These are phyloP conservation scores for Pheosia tremula DNA, from an alignment of 2,888 invertebrate species.

Conservation along the genomic window DNA sequence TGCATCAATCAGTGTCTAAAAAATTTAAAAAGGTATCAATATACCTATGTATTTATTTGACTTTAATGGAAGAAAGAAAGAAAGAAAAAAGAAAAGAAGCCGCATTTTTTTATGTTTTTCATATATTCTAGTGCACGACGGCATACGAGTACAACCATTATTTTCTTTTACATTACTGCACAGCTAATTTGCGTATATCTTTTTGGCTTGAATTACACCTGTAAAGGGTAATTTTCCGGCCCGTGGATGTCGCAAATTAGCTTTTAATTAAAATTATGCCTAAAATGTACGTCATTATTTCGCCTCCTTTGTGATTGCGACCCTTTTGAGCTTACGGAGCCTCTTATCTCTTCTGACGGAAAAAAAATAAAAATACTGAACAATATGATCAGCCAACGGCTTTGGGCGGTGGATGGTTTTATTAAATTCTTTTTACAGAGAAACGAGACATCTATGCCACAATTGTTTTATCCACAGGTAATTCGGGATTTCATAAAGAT, in stretches of 20 bases:
- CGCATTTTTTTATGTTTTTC: constrained; percentile 11
- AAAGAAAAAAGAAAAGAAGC: neutral
- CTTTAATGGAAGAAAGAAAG: too few species aligned
- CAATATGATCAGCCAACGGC: constrained; percentile 45
- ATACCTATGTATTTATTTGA: too few species aligned
- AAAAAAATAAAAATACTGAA: constrained; percentile 57
- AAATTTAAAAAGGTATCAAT: too few species aligned
- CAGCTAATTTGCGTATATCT: constrained; percentile 37
- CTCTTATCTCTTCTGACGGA: constrained; percentile 58
- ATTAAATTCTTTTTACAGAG: constrained; percentile 25
- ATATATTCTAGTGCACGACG: neutral
- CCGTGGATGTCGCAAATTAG: constrained; percentile 70
- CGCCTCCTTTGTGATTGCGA: constrained; percentile 67
- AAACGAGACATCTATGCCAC: neutral
- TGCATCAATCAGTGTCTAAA: too few species aligned
- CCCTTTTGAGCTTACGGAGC: constrained; percentile 57
- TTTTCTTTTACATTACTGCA: constrained; percentile 12
- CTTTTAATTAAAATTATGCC: constrained; percentile 76
- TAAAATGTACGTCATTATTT: constrained; percentile 71
- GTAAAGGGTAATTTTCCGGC: constrained; percentile 61
- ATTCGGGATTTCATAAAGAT: constrained; percentile 7
- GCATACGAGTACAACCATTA: constrained; percentile 10
- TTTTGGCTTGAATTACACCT: constrained; percentile 45
- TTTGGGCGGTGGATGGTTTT: constrained; percentile 25
- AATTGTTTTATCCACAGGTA: constrained; percentile 12